These are phyloP conservation scores for Drosophila obscura DNA, from an alignment of 1,140 invertebrate species.

Conservation along the genomic window DNA sequence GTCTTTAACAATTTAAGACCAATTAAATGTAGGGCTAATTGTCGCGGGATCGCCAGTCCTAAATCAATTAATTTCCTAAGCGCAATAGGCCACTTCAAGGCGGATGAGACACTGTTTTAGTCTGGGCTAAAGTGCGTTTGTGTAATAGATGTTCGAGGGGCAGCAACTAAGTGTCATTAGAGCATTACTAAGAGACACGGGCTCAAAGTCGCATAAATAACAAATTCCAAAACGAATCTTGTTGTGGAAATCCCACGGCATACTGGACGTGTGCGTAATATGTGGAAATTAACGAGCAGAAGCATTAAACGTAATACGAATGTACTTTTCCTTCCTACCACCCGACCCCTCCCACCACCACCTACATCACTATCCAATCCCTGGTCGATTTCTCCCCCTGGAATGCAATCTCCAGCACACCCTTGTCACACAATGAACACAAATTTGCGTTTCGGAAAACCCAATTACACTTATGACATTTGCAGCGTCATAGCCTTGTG, in stretches of 20 bases:
- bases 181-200: conserved; percentile 20
- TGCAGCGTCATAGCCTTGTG: conserved; percentile 38
- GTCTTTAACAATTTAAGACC: conserved; percentile 34
- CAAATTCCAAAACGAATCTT: neutral
- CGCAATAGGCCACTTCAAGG: conserved; percentile 59
- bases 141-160: conserved; percentile 57
- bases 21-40: conserved; percentile 38
- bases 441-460: conserved; percentile 51
- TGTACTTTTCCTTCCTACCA: neutral
- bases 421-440: conserved; percentile 20
- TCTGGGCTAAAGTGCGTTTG: conserved; percentile 50
- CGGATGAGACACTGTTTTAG: conserved; percentile 8
- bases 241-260: neutral
- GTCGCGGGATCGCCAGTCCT: conserved; percentile 43
- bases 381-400: no score
- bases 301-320: conserved; percentile 36
- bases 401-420: neutral
- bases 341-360: no score
- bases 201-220: conserved; percentile 19
- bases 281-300: conserved; percentile 42
- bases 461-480: conserved; percentile 78
- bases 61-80: conserved; percentile 77
- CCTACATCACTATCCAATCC: no score
- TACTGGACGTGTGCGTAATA: conserved; percentile 19
- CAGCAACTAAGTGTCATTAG: conserved; percentile 63